Evolutionary conservation across 37 sponge, comb jelly and placozoan species (phyloP), one percentile per base, ranked within the genome.

Genomic region (Lycopodina hypogea): DNA sequence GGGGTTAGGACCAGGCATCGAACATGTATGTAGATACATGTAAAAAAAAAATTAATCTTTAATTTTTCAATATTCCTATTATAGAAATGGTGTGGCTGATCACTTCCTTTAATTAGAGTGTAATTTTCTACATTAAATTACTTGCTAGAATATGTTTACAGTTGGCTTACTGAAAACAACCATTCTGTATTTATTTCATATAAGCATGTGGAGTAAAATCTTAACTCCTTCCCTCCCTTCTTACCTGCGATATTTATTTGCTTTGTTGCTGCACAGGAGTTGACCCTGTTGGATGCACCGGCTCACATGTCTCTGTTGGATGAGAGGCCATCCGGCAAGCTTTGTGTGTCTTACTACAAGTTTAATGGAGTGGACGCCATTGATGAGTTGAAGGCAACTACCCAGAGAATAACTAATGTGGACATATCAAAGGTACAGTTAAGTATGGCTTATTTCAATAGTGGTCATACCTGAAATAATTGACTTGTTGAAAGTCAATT

Each of bases 271-370:
- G 32, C 34, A 30, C 34, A 90, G 91, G 91, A 85, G 69, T 50
- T 81, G 30, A 50, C 51, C 19, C 65, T 90, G n/a, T 26, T 36
- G 58, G 86, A 90, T 55, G 66, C 72, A 24, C 91, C 91, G 22
- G 40, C 72, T 29, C 40, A 77, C 71, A 90, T 90, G 86, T 73
- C 82, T 2, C 70, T 90, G 37, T 59, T 76, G 50, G 86, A 86
- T 29, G 86, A 85, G 80, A 42, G 69, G 2, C 86, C 86, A 6
- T 84, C 90, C 1, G 91, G 86, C 0, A 85, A 82, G 42, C 79
- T 90, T 18, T 85, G 75, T 77, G 87, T 85, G 23, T 53, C 68
- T 40, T 85, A 90, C 81, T 69, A 86, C 60, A 86, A 85, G 52
- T 69, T 74, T 39, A 71, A 68, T 12, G 59, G 42, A 26, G 68